Base-by-base conservation (phyloP, 2,113 vertebrate species). In the Etia nguti region DNA sequence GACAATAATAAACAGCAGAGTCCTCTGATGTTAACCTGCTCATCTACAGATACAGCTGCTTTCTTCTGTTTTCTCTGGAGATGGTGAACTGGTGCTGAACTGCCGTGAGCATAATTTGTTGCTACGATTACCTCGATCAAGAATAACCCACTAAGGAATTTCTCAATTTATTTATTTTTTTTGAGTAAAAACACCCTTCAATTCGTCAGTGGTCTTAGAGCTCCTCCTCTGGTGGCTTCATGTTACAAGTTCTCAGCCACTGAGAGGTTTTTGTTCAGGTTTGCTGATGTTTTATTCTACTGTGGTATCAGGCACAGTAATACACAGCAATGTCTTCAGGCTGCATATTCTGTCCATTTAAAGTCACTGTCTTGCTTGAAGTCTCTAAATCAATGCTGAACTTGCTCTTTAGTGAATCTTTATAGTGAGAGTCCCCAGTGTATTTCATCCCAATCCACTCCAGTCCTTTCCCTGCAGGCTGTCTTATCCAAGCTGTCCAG, bases 211-310 rank as follows among this genome's bases (percentile, higher is more conserved):
- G 50, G 50, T 54, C 50, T n/a, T 54, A n/a, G 1, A 54, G 50
- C 5, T n/a, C 20, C 9, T 54, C 50, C 50, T 54, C 50, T 54
- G 20, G 50, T 54, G 3, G 0, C 50, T 54, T 26, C 11, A 26
- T 56, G 12, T 8, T 56, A 54, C 50, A 54, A 54, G 9, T 54
- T 1, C 9, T 54, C 0, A 54, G 20, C 0, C 20, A 54, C 50
- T 54, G 50, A 54, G 20, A 10, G 0, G 9, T 54, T 54, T 54
- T 54, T 54, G 52, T 54, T 54, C 52, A 54, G 5, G 10, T 3
- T 0, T 54, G 10, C 0, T 54, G 5, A 54, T 54, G 52, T 0
- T 22, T 22, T 22, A 5, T 54, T 0, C 4, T 55, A 55, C 52
- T 55, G 10, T 55, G 52, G 0, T 0, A 20, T 11, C 52, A n/a